Evolutionary conservation across 2,113 vertebrate species (phyloP), one percentile per base, ranked within the genome.

Genomic region (Nothoprocta pentlandii): DNA sequence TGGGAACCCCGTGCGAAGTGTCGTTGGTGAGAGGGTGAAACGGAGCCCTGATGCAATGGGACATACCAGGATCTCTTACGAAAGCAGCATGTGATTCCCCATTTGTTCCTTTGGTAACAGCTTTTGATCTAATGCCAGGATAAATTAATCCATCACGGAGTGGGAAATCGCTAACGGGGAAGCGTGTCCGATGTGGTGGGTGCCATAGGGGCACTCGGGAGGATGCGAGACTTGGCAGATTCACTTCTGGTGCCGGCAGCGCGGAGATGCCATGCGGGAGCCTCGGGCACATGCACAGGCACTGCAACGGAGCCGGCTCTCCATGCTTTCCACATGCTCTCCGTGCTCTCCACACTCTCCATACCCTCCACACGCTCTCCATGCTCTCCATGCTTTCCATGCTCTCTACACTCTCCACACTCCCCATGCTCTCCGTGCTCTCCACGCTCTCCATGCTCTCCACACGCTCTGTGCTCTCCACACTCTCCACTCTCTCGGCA

Each of bases 101-200:
- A 3, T 74, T 73, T 74, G 47, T 44, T 79, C 66, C 64, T 79
- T 67, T 36, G 74, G 25, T 39, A 63, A 63, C 61, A 23, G 71
- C 73, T 74, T 74, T 51, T 44, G 84, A 53, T 58, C 44, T 59
- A n/a, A 59, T 9, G 56, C 44, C 28, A 6, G 25, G 36, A 56
- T 34, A 46, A 83, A 44, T n/a, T 13, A 79, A 59, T 58, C 49
- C 30, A 16, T 63, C 36, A 8, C 36, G 26, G 80, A 75, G 34
- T 10, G 39, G 56, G 83, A 41, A 64, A 17, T 7, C 23, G 42
- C 28, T 47, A 2, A 23, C 0, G 49, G 46, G n/a, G 22, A 26
- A 62, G 36, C 2, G 0, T 23, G n/a, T 59, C 25, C 81, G 9
- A 15, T 5, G 0, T 5, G 30, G 28, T 58, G 63, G 17, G 36